Evolutionary conservation across 2,797 vertebrate species (phyloP), one percentile per base, ranked within the genome.

Genomic region (Spinus pinus): DNA sequence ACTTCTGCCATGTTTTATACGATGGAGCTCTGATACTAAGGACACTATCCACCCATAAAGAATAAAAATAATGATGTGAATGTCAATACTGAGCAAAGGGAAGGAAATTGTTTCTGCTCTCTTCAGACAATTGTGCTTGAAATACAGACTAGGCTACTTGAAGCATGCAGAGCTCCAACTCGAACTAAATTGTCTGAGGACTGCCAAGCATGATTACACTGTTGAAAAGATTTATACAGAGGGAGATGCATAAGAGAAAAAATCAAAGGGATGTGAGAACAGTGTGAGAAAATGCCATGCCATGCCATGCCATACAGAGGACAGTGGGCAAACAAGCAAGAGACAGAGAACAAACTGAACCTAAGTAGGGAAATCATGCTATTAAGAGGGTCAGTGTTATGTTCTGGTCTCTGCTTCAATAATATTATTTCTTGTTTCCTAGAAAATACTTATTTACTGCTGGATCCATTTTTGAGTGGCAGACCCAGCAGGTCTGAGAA

Each of bases 361-460:
- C 8, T 46, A 24, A 57, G 37, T 6, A 53, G 23, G 61, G 57
- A 67, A 86, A 74, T 51, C 1, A 0, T 5, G 14, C 20, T 1
- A 0, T n/a, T 64, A 71, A 62, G 44, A 27, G 0, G 0, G 7
- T 6, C 4, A 10, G 12, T 30, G 7, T 5, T 46, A 13, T 4
- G 0, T 44, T 56, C 21, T 2, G 1, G 18, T 70, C 33, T 70
- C 37, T 51, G 13, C 6, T 70, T 73, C 51, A 16, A 19, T 1
- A 4, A 46, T 31, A 42, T 33, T 74, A 41, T 58, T 77, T 16
- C 24, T 47, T 15, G 22, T 44, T 31, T 51, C 42, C 70, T 58
- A 72, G n/a, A 31, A 57, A 74, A 81, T 35, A 12, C 1, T 70
- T 84, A 50, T 85, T 87, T 79, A 42, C 11, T 91, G 10, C 28